Evolutionary conservation across 2,888 invertebrate species (phyloP), one percentile per base, ranked within the genome.

Genomic region (Atherix ibis): DNA sequence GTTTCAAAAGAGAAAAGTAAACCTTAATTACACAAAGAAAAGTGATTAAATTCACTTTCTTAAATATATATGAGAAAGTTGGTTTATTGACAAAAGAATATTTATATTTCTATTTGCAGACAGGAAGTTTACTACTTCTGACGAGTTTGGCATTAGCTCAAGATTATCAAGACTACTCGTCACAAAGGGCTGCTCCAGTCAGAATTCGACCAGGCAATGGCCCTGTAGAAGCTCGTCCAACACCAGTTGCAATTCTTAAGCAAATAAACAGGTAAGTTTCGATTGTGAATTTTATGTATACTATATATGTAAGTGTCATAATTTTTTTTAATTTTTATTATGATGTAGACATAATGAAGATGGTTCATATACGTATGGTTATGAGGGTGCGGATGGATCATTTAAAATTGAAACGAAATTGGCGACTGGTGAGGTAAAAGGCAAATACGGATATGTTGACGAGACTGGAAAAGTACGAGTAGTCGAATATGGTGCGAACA

Each of bases 321-420:
- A 6, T 25, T 22, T 5, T 18, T 37, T 37, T 13, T 5, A n/a
- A 19, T 32, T 29, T 36, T 34, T 40, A 63, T 64, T 3, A n/a
- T n/a, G n/a, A n/a, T n/a, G n/a, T 58, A 80, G 82, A 54, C 85
- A 84, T 64, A 84, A 85, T 48, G 84, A 85, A 54, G 85, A 85
- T 52, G 85, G 85, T 34, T 85, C 85, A 0, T 89, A 89, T 62
- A 88, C 88, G 0, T 88, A 85, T 50, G 87, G 85, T 1, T 88
- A 84, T 57, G 88, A 88, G 53, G 80, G 79, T 3, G 85, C 73
- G 18, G 88, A 89, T 53, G 88, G 87, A 25, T 77, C 81, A 4
- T 87, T 87, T 66, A 85, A 87, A 64, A 87, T 87, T 50, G 88
- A 87, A 61, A 87, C 87, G 8, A 87, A 87, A 56, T 62, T 76